These are phyloP conservation scores for Ormyrus pomaceus DNA, from an alignment of 2,888 invertebrate genomes.

Conservation along the genomic window DNA sequence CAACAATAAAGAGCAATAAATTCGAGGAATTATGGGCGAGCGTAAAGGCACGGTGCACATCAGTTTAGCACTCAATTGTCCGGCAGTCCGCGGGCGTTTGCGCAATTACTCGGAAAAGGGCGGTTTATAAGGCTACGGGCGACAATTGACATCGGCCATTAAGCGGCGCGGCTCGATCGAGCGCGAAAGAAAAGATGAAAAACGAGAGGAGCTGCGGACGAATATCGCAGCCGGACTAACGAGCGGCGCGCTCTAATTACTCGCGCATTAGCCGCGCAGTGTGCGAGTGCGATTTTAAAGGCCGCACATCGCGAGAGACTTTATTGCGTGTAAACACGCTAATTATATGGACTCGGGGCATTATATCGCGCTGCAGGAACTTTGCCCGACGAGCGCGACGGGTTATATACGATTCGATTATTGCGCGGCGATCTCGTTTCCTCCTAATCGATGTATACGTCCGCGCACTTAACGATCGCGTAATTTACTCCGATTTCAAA, in stretches of 20 bases:
- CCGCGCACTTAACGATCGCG: constrained; percentile 36
- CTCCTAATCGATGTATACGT: constrained; percentile 19
- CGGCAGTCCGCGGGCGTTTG: constrained; percentile 17
- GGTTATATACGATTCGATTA: background rate
- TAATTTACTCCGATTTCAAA: constrained; percentile 43
- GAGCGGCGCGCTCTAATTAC: constrained; percentile 52
- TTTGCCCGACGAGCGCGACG: too few species aligned
- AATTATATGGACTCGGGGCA: constrained; percentile 54
- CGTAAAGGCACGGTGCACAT: too few species aligned
- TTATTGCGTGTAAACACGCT: constrained; percentile 63
- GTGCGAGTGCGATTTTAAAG: background rate
- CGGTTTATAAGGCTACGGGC: background rate
- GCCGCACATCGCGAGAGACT: constrained; percentile 34
- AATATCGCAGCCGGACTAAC: constrained; percentile 15
- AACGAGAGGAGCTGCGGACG: constrained; percentile 2
- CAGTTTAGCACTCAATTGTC: constrained; percentile 23
- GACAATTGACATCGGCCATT: constrained; percentile 37
- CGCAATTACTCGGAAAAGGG: constrained; percentile 30
- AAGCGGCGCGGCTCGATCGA: background rate
- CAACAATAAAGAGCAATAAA: too few species aligned
- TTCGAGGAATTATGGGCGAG: too few species aligned
- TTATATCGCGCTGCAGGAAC: background rate
- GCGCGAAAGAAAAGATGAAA: constrained; percentile 31
- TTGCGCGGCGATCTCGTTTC: constrained; percentile 25
- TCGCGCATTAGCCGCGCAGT: constrained; percentile 40